Evolutionary conservation across 2,888 invertebrate genomes (phyloP), one percentile per base, ranked within the genome.

Genomic region (Galeopsomyia nigrocyanea): DNA sequence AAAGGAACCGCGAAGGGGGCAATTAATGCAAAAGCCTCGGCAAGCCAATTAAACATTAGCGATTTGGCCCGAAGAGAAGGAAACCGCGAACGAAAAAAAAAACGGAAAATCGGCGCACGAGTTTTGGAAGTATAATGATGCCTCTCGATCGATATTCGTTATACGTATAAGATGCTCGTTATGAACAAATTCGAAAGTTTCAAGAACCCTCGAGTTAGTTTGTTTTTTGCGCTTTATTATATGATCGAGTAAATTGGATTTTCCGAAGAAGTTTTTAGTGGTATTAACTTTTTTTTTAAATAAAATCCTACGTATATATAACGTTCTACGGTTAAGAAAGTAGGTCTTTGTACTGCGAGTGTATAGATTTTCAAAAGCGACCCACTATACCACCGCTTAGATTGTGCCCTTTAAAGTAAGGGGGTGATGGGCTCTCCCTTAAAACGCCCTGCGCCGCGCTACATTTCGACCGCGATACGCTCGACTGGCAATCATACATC

Each of bases 21-120:
- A 84, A 85, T 85, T 85, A 84, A 84, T 83, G 84, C 82, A 26
- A 26, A 26, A 26, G 78, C 79, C 78, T 76, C 5, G 76, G 76
- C 78, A 73, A 77, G 77, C 80, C 82, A 83, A 80, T 79, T 79
- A 80, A 77, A 78, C 77, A 79, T 78, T 77, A 73, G 77, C 74
- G 74, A 76, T 76, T 74, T 53, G 2, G 68, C 56, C 26, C 57
- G 47, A n/a, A 39, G 7, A 26, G 26, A 26, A 10, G 68, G 53
- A n/a, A 22, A 7, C 56, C 31, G 31, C 39, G 31, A 10, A n/a
- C 26, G 53, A 19, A 50, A 47, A 17, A 55, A 26, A 17, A 31
- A 26, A 51, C 39, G 63, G 17, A 26, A n/a, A n/a, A n/a, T n/a
- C 9, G 51, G 14, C 26, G 49, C 14, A 17, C 62, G 21, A 71